Base-by-base conservation (phyloP, 2,797 vertebrate species). In the Poeciliopsis turneri region DNA sequence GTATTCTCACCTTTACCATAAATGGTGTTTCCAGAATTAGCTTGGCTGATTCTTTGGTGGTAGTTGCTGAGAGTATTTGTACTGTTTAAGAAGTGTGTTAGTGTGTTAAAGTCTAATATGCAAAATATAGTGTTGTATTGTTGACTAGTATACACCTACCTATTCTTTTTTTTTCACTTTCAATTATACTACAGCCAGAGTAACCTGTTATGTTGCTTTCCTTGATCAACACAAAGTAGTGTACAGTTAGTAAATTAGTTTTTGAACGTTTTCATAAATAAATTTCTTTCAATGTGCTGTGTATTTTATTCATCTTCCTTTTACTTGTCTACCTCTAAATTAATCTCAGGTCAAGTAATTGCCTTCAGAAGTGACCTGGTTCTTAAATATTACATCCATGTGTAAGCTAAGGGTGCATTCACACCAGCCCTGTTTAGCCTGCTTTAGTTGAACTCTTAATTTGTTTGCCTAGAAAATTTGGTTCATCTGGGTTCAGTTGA, bases 1-100 rank as follows among this genome's bases (percentile, higher is more conserved):
- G 91, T 88, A 46, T 28, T 46, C 2, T 45, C 43, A 46, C 30
- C 59, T 7, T 41, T 68, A 41, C 23, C 39, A 41, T 68, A 12
- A 25, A 87, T 87, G 84, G 77, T 66, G 69, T 82, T 90, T 78
- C 84, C 78, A 81, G 84, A 89, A 91, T 92, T 84, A 87, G 85
- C 87, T 93, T 89, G 91, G 76, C 82, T 39, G 53, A 79, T 78
- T 66, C 86, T 83, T 76, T 82, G 57, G 81, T 72, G 84, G 88
- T 82, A 73, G 81, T 79, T 84, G 84, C 83, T 88, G 86, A 90
- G 85, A 75, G 74, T 86, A 79, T 72, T 46, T 75, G 16, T 80
- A 70, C 79, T 83, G 76, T 78, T 76, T 73, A 78, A 74, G 68
- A 66, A 77, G 16, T 57, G 71, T 55, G 64, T 33, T 55, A 9